These are phyloP conservation scores for Eira barbara DNA, from an alignment of 2,113 vertebrate species.

Conservation along the genomic window DNA sequence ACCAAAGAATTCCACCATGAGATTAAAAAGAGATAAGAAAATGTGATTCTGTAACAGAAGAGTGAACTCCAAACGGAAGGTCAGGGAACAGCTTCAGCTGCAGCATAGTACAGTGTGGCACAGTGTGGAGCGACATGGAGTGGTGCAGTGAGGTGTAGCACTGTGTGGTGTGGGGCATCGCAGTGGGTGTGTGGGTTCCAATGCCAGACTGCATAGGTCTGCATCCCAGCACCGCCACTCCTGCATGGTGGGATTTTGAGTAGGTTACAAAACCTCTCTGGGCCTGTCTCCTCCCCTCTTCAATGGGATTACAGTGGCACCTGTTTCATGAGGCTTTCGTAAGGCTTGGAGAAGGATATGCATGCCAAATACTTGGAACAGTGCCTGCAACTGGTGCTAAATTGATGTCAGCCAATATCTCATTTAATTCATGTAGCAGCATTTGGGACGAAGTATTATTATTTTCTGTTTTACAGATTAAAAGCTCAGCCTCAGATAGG, in stretches of 20 bases:
- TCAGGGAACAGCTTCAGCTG: background rate
- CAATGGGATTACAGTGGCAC: background rate
- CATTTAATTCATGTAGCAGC: background rate
- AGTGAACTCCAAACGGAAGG: background rate
- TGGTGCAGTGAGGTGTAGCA: background rate
- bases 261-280: background rate
- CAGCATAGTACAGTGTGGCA: background rate
- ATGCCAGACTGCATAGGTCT: background rate
- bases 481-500: background rate
- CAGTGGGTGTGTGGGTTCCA: accelerated
- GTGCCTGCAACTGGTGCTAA: background rate
- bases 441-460: background rate
- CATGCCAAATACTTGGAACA: background rate
- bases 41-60: background rate
- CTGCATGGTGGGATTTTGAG: background rate
- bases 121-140: background rate
- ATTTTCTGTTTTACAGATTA: background rate
- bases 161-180: accelerated
- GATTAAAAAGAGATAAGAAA: background rate
- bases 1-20: background rate
- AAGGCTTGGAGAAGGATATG: background rate
- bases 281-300: background rate
- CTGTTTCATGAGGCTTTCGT: background rate
- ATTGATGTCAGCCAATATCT: background rate
- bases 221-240: background rate